Evolutionary conservation across 1,140 invertebrate species (phyloP), one percentile per base, ranked within the genome.

Genomic region (Patella vulgata): DNA sequence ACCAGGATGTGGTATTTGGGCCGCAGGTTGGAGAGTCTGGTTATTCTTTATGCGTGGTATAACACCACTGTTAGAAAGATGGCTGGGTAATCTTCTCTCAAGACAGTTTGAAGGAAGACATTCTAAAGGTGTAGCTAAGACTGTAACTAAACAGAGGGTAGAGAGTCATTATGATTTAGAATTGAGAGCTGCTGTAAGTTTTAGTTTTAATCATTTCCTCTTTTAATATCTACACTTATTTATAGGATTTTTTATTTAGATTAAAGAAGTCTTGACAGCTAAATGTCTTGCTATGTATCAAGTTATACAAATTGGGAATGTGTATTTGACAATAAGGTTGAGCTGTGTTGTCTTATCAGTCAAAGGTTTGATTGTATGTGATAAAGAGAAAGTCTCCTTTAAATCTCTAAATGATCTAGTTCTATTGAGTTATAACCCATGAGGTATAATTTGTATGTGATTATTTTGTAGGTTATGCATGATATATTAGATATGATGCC

Each of bases 401-500:
- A n/a, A n/a, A n/a, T n/a, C n/a, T n/a, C n/a, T n/a, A n/a, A n/a
- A n/a, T n/a, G n/a, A n/a, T n/a, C n/a, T n/a, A n/a, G n/a, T n/a
- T n/a, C n/a, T n/a, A n/a, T n/a, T n/a, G n/a, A n/a, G n/a, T n/a
- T n/a, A n/a, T n/a, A n/a, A n/a, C n/a, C n/a, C n/a, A n/a, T n/a
- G n/a, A n/a, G n/a, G n/a, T n/a, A n/a, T n/a, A n/a, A n/a, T n/a
- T n/a, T n/a, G n/a, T 51, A 25, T 21, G 17, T 51, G 28, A 59
- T 44, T 48, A 2, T 66, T 27, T 59, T 77, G 14, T 66, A 87
- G 86, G 88, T 90, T 17, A 99, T 99, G 98, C 97, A 99, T 85
- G 98, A 99, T 80, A 99, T 99, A 77, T 90, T 99, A 1, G 98
- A 99, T 80, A 99, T 99, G 97, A 99, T 99, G 98, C 98, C 98